Conservation (phyloP, 2,888 invertebrate genomes). For the Petrolisthes cinctipes region DNA sequence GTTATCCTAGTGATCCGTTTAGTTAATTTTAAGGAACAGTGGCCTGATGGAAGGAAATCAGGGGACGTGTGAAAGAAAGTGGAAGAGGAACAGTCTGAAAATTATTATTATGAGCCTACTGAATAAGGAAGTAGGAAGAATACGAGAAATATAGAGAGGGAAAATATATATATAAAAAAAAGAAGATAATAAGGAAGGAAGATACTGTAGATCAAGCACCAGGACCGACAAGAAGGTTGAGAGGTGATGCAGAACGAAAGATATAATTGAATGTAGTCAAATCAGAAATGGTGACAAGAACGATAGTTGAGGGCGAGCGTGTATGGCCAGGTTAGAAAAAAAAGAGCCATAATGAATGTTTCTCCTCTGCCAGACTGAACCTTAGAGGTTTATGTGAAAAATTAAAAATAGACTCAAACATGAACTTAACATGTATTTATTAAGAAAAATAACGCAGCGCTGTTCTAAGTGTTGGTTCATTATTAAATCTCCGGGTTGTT, state of each 20-base stretch:
- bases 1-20: constrained; percentile 62
- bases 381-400: not conserved
- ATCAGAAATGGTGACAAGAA: too few relatives aligned
- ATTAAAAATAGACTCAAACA: constrained; percentile 8
- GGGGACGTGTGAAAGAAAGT: not conserved
- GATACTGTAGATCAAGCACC: too few relatives aligned
- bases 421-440: constrained; percentile 47
- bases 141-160: too few relatives aligned
- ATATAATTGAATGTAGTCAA: too few relatives aligned
- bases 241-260: too few relatives aligned
- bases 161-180: too few relatives aligned
- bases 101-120: not conserved
- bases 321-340: too few relatives aligned
- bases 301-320: too few relatives aligned
- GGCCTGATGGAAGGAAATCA: constrained; percentile 42
- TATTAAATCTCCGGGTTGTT: constrained; percentile 58
- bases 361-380: not conserved
- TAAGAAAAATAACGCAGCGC: constrained; percentile 58
- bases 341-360: too few relatives aligned
- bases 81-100: not conserved
- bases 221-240: too few relatives aligned
- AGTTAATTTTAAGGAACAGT: constrained; percentile 60
- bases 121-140: too few relatives aligned
- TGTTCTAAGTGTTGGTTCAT: constrained; percentile 60
- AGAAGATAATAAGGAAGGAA: too few relatives aligned